Percentiles rank a stretch among this genome's conserved stretches.
Conservation (phyloP, 1,140 invertebrate genomes). For the Triops longicaudatus region DNA sequence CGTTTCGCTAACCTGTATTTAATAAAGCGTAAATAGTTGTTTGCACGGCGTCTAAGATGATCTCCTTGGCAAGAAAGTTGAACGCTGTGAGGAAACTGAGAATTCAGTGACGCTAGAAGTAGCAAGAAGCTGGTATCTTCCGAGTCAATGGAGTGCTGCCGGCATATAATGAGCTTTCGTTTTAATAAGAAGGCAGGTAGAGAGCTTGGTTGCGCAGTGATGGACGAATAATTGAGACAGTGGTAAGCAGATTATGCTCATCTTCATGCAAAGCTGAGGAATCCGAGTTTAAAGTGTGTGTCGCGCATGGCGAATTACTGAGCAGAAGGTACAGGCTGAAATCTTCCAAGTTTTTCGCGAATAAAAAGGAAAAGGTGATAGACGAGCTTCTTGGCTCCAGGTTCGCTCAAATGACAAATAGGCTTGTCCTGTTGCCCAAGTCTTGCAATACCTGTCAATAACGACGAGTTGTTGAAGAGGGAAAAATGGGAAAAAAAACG, state of each 20-base stretch:
- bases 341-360: neutral
- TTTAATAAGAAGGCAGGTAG: slow-evolving; percentile 12
- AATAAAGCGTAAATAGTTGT: neutral
- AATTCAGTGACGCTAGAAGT: neutral
- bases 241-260: slow-evolving; percentile 11
- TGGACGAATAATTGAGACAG: neutral
- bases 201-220: slow-evolving; percentile 5
- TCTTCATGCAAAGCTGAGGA: neutral
- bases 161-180: neutral
- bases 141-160: neutral
- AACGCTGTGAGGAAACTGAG: neutral
- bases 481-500: no score
- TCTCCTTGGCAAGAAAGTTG: neutral
- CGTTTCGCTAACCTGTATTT: neutral
- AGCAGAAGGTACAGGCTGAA: neutral
- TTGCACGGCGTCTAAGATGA: neutral
- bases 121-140: neutral
- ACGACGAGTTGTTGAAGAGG: no score
- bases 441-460: no score
- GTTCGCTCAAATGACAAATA: no score
- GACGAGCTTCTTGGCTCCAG: no score
- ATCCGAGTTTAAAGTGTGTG: neutral
- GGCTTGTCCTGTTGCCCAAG: no score
- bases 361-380: neutral
- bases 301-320: neutral